These are phyloP conservation scores for Meleagris gallopavo DNA, from an alignment of 2,113 vertebrate species.

Conservation along the genomic window DNA sequence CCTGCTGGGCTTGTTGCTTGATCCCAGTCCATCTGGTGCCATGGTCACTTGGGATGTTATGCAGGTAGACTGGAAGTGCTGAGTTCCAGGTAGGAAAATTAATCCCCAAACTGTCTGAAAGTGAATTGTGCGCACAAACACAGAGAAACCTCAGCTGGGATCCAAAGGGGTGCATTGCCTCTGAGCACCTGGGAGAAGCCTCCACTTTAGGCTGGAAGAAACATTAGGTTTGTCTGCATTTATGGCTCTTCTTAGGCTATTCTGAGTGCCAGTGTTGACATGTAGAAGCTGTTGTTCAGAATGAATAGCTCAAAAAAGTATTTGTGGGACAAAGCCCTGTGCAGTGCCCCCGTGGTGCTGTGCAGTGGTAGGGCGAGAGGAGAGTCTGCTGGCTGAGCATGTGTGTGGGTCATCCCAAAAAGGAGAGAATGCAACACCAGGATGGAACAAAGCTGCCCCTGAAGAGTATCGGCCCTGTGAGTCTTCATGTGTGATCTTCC, in stretches of 20 bases:
- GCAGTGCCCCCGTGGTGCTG: neutral
- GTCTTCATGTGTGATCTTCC: neutral
- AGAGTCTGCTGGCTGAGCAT: neutral
- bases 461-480: neutral
- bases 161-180: neutral
- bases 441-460: neutral
- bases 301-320: neutral
- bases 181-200: rapidly evolving
- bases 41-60: neutral
- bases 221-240: neutral
- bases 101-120: neutral
- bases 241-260: neutral
- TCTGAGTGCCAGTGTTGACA: neutral
- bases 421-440: neutral
- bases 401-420: neutral
- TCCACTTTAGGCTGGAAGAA: neutral
- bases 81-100: neutral
- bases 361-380: neutral
- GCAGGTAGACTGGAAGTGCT: rapidly evolving
- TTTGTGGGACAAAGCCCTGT: neutral
- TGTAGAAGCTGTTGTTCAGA: neutral
- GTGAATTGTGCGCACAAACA: neutral
- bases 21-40: neutral
- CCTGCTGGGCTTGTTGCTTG: neutral
- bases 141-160: neutral